Percentiles rank a stretch among this genome's conserved stretches.
Conservation (phyloP, 2,113 vertebrate genomes). For the Hemichromis elongatus region DNA sequence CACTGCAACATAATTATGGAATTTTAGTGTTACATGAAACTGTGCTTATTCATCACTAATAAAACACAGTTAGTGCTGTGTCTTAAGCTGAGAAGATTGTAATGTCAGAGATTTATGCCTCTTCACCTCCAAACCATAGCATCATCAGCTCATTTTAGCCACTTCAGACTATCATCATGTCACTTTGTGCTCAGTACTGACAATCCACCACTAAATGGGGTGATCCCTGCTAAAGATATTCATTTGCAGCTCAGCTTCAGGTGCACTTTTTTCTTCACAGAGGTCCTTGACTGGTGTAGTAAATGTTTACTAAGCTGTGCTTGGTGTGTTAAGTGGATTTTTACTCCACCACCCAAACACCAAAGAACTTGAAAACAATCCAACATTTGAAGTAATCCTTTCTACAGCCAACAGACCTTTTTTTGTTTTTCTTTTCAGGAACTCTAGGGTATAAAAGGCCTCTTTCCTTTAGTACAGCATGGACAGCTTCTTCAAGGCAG, state of each 20-base stretch:
- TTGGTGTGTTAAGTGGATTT: background rate
- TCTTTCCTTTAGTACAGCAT: slow-evolving; percentile 71
- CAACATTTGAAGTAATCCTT: background rate
- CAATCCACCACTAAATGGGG: background rate
- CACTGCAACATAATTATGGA: background rate
- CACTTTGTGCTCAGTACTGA: background rate
- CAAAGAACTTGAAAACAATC: background rate
- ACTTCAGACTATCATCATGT: background rate
- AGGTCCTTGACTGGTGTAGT: background rate
- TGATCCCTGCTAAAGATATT: background rate
- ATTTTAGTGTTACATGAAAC: background rate
- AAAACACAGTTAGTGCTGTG: background rate
- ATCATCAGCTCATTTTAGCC: background rate
- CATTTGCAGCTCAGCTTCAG: background rate
- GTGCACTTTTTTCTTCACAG: background rate
- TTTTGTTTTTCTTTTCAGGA: background rate
- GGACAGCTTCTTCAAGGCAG: slow-evolving; percentile 97
- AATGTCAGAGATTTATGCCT: background rate
- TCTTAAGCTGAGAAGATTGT: background rate
- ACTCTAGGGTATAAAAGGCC: background rate
- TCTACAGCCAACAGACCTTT: background rate
- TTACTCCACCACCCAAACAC: background rate
- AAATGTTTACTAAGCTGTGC: background rate
- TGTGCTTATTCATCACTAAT: background rate
- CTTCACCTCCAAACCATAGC: background rate